phyloP scores from a whole-genome alignment of 1,140 invertebrate genomes.

The Drosophila ambigua region DNA sequence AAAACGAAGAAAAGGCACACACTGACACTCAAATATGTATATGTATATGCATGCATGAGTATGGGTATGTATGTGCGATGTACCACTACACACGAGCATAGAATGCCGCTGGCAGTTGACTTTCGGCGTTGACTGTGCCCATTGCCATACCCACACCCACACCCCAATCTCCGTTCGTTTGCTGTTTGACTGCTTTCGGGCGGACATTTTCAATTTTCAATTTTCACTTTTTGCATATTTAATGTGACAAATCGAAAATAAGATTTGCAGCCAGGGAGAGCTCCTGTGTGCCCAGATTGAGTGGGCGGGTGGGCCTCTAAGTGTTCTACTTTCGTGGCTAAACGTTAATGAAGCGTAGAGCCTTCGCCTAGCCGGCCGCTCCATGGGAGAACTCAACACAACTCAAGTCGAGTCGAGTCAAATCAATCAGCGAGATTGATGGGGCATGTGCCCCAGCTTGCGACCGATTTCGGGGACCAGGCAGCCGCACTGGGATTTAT shows the following conservation, averaged over 20 bases:
- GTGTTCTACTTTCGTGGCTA: no score
- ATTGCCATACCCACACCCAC: slow-evolving; percentile 12
- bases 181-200: background rate
- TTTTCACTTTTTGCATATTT: slow-evolving; percentile 61
- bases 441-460: no score
- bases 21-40: background rate
- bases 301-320: no score
- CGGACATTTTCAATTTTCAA: slow-evolving; percentile 27
- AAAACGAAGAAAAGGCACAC: slow-evolving; percentile 49
- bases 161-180: background rate
- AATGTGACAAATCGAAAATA: slow-evolving; percentile 63
- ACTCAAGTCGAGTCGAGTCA: no score
- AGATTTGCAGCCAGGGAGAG: slow-evolving; percentile 4
- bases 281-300: background rate
- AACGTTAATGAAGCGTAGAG: no score
- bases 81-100: no score
- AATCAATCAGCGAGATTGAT: no score
- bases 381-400: no score
- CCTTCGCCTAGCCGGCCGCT: no score
- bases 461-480: no score
- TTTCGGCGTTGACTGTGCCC: slow-evolving; percentile 38
- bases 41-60: background rate
- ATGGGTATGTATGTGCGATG: no score
- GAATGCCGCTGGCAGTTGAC: slow-evolving; percentile 34
- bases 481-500: no score